Evolutionary conservation across 2,113 vertebrate species (phyloP).

Genomic region (Solenodon paradoxus): DNA sequence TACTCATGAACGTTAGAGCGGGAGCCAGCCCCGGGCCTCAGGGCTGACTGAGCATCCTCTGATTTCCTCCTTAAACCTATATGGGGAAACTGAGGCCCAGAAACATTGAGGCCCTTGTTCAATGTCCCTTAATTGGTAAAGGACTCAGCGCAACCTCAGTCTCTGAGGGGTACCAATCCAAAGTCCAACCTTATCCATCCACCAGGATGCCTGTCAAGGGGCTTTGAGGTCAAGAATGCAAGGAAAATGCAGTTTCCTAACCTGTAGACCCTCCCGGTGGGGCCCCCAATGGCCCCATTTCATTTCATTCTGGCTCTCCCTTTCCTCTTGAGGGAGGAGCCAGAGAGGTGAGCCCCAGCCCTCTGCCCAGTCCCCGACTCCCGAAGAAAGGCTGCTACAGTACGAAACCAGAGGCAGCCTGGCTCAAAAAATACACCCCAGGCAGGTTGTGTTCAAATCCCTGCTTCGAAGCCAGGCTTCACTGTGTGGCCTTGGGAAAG

Average conservation of each 20-base stretch:
- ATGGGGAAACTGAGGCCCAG: not conserved
- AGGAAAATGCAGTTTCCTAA: not conserved
- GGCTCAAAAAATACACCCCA: not conserved
- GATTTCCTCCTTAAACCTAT: not conserved
- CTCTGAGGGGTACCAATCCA: not conserved
- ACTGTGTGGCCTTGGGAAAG: not conserved
- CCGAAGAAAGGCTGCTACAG: not conserved
- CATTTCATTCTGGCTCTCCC: not conserved
- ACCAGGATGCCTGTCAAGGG: not conserved
- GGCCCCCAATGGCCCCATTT: not conserved
- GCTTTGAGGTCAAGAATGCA: not conserved
- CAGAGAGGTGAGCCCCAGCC: not conserved
- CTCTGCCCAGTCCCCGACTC: not conserved
- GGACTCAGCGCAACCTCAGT: not conserved
- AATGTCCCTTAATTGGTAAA: not conserved
- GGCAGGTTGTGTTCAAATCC: not conserved
- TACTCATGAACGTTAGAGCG: rapidly evolving
- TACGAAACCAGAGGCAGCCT: not conserved
- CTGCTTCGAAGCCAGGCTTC: not conserved
- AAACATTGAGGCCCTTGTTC: not conserved
- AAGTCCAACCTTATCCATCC: not conserved
- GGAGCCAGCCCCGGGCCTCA: rapidly evolving
- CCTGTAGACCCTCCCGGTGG: rapidly evolving
- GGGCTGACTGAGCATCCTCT: not conserved
- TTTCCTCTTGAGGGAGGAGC: not conserved